A percentile compares a stretch with the other conserved stretches of the same genome.
phyloP scores from a whole-genome alignment of 2,888 invertebrate genomes.

The Oscheius sp. region DNA sequence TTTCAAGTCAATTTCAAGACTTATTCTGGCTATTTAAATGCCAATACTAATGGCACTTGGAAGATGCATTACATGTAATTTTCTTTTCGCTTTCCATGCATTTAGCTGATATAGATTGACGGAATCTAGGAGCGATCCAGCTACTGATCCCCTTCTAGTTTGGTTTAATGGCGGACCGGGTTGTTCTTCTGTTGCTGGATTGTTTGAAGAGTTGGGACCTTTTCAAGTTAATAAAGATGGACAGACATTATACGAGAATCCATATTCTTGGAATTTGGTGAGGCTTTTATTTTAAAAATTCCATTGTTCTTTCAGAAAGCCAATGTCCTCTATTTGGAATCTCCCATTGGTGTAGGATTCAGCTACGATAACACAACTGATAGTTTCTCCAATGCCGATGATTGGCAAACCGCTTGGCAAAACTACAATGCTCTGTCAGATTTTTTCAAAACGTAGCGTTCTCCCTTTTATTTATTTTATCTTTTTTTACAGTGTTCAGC shows the following conservation, averaged over 20 bases:
- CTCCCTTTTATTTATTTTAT: not conserved
- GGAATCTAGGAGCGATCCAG: constrained; percentile 71
- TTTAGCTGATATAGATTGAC: constrained; percentile 69
- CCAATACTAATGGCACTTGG: constrained; percentile 68
- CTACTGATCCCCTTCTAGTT: constrained; percentile 71
- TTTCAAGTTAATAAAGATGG: constrained; percentile 69
- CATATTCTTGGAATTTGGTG: constrained; percentile 69
- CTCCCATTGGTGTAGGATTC: constrained; percentile 71
- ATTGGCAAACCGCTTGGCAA: constrained; percentile 65
- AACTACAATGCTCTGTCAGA: constrained; percentile 73
- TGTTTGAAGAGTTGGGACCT: constrained; percentile 71
- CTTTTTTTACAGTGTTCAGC: constrained; percentile 63
- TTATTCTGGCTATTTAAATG: constrained; percentile 72
- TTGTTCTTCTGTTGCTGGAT: constrained; percentile 59
- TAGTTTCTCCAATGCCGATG: constrained; percentile 46
- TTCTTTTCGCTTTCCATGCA: no score
- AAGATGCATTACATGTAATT: constrained; percentile 72
- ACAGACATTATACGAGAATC: constrained; percentile 64
- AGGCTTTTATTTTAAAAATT: not conserved
- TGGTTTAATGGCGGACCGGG: constrained; percentile 73
- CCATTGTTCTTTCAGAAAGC: constrained; percentile 69
- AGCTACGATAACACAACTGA: constrained; percentile 64
- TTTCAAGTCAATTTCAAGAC: constrained; percentile 71
- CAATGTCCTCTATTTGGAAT: constrained; percentile 74
- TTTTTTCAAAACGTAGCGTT: constrained; percentile 72